These are phyloP conservation scores for Halocynthia aurantium DNA, from an alignment of 23 tunicate species.

Conservation along the genomic window DNA sequence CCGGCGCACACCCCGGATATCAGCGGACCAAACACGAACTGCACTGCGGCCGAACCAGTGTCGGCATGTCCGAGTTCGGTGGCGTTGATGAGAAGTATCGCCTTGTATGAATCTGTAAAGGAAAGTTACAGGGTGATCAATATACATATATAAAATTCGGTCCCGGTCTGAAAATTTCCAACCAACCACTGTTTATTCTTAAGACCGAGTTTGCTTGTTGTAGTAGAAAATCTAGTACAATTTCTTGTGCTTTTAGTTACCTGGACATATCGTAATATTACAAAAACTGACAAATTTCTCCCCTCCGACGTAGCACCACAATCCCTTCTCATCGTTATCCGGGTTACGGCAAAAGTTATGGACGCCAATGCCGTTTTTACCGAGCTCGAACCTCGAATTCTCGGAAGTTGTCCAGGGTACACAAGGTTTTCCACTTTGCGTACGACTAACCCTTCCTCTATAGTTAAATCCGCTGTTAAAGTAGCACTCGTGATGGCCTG, in stretches of 20 bases:
- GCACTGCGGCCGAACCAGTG: slow-evolving; percentile 18
- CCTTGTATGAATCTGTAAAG: not conserved
- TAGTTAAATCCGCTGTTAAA: slow-evolving; percentile 36
- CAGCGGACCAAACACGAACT: slow-evolving; percentile 55
- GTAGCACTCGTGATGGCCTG: slow-evolving; percentile 47
- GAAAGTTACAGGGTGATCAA: not conserved
- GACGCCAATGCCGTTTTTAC: slow-evolving; percentile 31
- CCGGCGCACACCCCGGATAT: slow-evolving; percentile 65
- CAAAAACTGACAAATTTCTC: slow-evolving; percentile 24
- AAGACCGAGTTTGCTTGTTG: too few species aligned
- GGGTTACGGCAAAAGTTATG: slow-evolving; percentile 56
- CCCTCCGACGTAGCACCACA: slow-evolving; percentile 48
- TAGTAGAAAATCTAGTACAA: too few species aligned
- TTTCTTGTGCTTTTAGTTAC: not conserved
- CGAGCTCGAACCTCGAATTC: slow-evolving; percentile 19
- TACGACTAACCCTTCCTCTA: slow-evolving; percentile 33
- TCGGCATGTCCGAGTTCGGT: not conserved
- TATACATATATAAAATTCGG: too few species aligned
- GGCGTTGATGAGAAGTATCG: not conserved
- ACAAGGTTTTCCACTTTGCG: slow-evolving; percentile 28
- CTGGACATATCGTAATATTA: slow-evolving; percentile 39
- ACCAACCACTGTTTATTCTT: too few species aligned
- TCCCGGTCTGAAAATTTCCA: too few species aligned
- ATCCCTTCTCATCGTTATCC: slow-evolving; percentile 38
- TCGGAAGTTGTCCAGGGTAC: slow-evolving; percentile 41